A percentile compares a stretch with the other conserved stretches of the same genome.
phyloP scores from a whole-genome alignment of 2,797 vertebrate species.

The Phoxinus dragarum region DNA sequence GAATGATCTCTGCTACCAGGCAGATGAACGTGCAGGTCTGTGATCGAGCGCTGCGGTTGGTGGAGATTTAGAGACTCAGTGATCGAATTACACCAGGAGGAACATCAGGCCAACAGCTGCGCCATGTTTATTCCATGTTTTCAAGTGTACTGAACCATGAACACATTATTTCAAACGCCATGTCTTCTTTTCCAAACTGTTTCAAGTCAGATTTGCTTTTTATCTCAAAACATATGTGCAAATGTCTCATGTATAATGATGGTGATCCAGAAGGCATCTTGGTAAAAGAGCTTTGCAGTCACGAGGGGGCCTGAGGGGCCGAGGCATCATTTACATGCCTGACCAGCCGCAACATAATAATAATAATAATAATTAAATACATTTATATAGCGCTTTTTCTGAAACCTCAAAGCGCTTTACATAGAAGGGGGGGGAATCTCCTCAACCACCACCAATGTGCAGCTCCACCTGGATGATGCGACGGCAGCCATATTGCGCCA shows the following conservation, averaged over 20 bases:
- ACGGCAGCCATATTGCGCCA: no score
- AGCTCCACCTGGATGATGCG: no score
- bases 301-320: no score
- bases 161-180: neutral
- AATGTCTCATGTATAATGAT: neutral
- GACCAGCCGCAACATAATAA: no score
- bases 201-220: neutral
- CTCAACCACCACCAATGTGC: no score
- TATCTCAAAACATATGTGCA: neutral
- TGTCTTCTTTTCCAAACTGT: constrained; percentile 1
- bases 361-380: no score
- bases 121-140: constrained; percentile 49
- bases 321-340: no score
- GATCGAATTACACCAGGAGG: constrained; percentile 35
- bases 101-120: constrained; percentile 75
- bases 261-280: neutral
- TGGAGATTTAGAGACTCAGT: constrained; percentile 17
- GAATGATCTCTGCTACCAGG: neutral
- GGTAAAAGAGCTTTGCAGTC: neutral
- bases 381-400: no score
- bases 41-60: neutral
- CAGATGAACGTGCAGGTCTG: neutral
- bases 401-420: no score
- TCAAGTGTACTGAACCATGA: constrained; percentile 39
- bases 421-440: no score